Evolutionary conservation across 2,113 vertebrate species (phyloP).

Genomic region (Peucedramus taeniatus): DNA sequence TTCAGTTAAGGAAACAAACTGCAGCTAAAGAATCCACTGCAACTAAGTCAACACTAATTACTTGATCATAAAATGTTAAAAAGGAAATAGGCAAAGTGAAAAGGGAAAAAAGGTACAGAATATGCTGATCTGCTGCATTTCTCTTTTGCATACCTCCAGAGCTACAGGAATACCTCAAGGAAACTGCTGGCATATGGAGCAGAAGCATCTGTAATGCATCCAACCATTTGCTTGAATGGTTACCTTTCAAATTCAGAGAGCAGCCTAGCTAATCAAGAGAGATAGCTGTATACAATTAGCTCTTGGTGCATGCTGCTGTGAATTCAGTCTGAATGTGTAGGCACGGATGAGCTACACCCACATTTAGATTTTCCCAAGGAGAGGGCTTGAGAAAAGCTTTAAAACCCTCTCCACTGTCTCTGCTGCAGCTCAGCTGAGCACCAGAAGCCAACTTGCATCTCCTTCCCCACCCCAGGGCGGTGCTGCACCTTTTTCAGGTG

Average conservation of each 20-base stretch:
- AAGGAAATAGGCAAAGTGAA: background rate
- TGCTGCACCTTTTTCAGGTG: background rate
- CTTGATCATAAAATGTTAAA: background rate
- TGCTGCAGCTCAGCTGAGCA: background rate
- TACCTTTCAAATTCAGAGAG: background rate
- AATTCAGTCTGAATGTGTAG: background rate
- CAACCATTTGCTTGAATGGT: background rate
- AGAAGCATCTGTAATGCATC: background rate
- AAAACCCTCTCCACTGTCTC: background rate
- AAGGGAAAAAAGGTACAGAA: background rate
- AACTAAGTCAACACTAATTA: background rate
- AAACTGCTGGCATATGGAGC: background rate
- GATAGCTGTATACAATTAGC: background rate
- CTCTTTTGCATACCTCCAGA: background rate
- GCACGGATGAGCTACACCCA: rapidly evolving
- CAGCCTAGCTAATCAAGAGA: background rate
- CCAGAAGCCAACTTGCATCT: background rate
- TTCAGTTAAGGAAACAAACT: background rate
- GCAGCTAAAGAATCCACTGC: background rate
- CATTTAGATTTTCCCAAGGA: background rate
- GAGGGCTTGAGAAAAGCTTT: background rate
- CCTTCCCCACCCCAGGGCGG: background rate
- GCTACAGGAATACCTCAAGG: background rate
- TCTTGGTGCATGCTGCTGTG: background rate
- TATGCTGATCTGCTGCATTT: background rate